phyloP scores from a whole-genome alignment of 2,113 vertebrate genomes.

The Mungos mungo region DNA sequence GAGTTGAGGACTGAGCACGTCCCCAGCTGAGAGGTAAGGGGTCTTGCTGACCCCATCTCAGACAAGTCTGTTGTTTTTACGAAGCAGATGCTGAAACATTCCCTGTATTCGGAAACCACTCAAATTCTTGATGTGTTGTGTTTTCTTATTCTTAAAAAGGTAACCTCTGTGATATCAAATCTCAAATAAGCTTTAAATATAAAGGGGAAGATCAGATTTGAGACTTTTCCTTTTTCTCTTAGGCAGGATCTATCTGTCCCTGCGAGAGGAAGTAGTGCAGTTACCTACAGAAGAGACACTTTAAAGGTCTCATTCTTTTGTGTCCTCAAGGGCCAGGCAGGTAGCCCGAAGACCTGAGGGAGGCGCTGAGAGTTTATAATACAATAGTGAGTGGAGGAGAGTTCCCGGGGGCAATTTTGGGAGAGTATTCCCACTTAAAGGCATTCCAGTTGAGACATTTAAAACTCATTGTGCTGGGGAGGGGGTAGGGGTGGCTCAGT shows the following conservation, averaged over 20 bases:
- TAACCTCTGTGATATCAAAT: background rate
- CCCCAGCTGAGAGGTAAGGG: background rate
- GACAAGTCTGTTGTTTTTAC: background rate
- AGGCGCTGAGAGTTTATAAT: background rate
- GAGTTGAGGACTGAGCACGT: background rate
- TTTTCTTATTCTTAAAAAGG: background rate
- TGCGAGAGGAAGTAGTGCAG: accelerated
- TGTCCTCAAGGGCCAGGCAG: background rate
- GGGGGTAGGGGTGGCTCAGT: no score
- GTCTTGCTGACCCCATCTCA: background rate
- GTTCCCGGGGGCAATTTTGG: background rate
- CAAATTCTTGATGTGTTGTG: background rate
- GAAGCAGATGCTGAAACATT: background rate
- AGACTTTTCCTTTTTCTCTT: background rate
- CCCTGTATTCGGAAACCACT: background rate
- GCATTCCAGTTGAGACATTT: background rate
- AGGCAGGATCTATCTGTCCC: background rate
- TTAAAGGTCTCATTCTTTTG: background rate
- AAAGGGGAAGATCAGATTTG: background rate
- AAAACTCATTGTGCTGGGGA: background rate
- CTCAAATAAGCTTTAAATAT: background rate
- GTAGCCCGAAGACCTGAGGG: background rate
- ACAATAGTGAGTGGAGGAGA: background rate
- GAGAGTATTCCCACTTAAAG: background rate
- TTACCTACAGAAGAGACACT: background rate